Evolutionary conservation across 2,888 invertebrate genomes (phyloP), one percentile per base, ranked within the genome.

Genomic region (Netelia fuscicornis): DNA sequence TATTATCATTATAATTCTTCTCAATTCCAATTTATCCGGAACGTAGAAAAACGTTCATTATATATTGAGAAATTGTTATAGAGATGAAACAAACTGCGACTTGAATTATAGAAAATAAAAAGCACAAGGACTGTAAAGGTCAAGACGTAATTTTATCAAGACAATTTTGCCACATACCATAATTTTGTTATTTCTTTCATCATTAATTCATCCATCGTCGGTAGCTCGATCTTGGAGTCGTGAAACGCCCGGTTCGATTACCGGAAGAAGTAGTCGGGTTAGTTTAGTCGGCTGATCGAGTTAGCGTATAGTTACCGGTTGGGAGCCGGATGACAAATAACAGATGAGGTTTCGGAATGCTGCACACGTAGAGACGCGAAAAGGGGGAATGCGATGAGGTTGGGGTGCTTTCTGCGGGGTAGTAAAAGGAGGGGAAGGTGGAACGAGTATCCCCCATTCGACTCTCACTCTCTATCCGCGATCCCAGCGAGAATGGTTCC

Each of bases 291-390:
- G 88, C 87, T 90, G 90, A 91, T 91, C 91, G 89, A 90, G 91
- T 91, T 90, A 90, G 90, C 85, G 88, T 89, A 90, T 89, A 90
- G 90, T 90, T 90, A 89, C 88, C 86, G 83, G 80, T 62, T 83
- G 87, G 87, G 87, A 89, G 89, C 88, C 88, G 89, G 89, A 91
- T 91, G 91, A 92, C 91, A 91, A 91, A 91, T 91, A 91, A 90
- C 89, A 88, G 90, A 90, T 88, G 91, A 91, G 88, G 88, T 89
- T 87, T 90, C 87, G 87, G 88, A 89, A 92, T 92, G 90, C 91
- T 80, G 87, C 87, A 89, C 91, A 91, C 91, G 91, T 92, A 90
- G 84, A 84, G 84, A 80, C 75, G 68, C 86, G 82, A 78, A 74
- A 72, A 85, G 56, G 74, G 23, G 79, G 79, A 65, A 48, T 48